These are phyloP conservation scores for Myopa testacea DNA, from an alignment of 2,888 invertebrate genomes.

Conservation along the genomic window DNA sequence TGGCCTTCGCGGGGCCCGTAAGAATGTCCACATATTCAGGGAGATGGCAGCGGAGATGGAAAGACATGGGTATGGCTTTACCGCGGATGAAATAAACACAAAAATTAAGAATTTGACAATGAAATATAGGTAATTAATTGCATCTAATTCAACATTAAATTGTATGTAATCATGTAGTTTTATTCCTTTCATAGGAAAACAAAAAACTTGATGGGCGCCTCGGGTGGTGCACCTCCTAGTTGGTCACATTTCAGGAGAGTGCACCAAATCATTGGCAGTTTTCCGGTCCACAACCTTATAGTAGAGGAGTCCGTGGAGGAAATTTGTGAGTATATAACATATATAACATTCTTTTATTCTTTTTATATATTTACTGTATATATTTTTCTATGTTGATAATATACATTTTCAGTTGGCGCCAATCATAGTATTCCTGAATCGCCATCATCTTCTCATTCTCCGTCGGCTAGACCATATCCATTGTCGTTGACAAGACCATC, in stretches of 20 bases:
- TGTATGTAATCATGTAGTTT: not conserved
- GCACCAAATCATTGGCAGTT: not conserved
- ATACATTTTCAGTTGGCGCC: not conserved
- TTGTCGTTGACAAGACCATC: not conserved
- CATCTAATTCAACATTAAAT: not conserved
- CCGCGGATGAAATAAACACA: not conserved
- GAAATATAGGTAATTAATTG: not conserved
- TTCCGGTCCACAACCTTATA: not conserved
- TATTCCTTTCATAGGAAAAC: not conserved
- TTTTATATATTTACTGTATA: not conserved
- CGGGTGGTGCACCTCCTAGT: not conserved
- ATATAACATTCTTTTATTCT: not conserved
- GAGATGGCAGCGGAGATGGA: not conserved
- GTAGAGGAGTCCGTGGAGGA: not conserved
- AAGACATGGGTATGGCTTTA: not conserved
- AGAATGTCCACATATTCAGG: not conserved
- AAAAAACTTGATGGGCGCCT: not conserved
- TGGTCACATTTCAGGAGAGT: not conserved
- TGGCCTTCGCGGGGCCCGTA: not conserved
- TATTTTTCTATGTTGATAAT: not conserved
- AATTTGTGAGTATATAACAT: not conserved
- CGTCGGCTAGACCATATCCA: no score
- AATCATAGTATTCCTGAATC: not conserved
- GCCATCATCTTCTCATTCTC: not conserved
- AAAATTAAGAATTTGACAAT: not conserved